Evolutionary conservation across 2,888 invertebrate species (phyloP), one percentile per base, ranked within the genome.

Genomic region (Lithophane semibrunnea): DNA sequence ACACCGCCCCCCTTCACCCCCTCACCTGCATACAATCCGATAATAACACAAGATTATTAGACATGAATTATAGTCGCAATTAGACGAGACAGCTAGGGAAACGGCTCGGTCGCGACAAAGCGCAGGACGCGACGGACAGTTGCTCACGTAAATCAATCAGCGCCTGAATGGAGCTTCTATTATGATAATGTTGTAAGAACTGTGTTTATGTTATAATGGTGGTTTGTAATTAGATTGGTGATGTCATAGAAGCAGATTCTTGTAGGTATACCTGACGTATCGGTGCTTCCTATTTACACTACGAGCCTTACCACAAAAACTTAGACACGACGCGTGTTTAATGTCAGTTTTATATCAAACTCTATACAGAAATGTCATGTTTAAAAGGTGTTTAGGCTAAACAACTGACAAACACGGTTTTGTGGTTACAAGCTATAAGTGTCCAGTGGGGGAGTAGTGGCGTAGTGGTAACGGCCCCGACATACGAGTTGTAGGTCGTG

Each of bases 31-130:
- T 56, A 81, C 79, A 92, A 91, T 92, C 94, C 93, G 95, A 95
- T 95, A 94, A 94, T 95, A 94, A 94, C 92, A 91, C 93, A 95
- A 95, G 95, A 96, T 95, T 95, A 96, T 95, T 94, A 94, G 94
- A 94, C 95, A 94, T 96, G 96, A 96, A 94, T 96, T 96, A 96
- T 95, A 85, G 92, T 92, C 82, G 95, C 95, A 96, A 96, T 96
- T 96, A 96, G 93, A 93, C 83, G 90, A 90, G 94, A 94, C 95
- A 94, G 91, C 83, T 90, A 87, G 94, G 95, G 94, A 94, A 94
- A 93, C 92, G 93, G 92, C 90, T 89, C 86, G 88, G 88, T 81
- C 83, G 88, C 88, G 87, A 88, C 91, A 86, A 86, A 74, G 76
- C 70, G 74, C 69, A 83, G 88, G 91, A 90, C 91, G 89, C 84